Evolutionary conservation across 2,113 vertebrate genomes (phyloP).

Genomic region (Equus quagga): DNA sequence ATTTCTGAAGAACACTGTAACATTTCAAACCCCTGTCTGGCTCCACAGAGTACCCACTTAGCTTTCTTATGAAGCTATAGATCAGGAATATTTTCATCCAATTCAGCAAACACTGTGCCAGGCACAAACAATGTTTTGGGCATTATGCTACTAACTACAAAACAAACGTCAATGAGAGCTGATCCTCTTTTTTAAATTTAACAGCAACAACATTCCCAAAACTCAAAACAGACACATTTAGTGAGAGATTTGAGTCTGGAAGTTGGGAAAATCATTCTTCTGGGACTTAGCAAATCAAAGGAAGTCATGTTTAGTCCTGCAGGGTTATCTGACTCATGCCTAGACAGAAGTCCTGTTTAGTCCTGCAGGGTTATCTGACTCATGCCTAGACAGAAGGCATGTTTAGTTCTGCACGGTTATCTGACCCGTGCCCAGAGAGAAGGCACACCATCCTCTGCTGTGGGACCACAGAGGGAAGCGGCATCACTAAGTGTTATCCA

Average conservation of each 20-base stretch:
- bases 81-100: background rate
- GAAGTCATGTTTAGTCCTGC: background rate
- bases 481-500: background rate
- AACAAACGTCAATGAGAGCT: background rate
- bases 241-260: conserved; percentile 31
- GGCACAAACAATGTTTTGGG: background rate
- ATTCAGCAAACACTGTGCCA: background rate
- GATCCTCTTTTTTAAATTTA: background rate
- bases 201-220: conserved; percentile 34
- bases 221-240: conserved; percentile 63
- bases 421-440: background rate
- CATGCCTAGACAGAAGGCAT: background rate
- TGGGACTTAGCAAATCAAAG: background rate
- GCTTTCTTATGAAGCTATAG: background rate
- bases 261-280: background rate
- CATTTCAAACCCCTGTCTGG: background rate
- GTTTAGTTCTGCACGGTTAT: background rate
- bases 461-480: background rate
- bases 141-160: background rate
- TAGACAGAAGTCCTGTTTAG: background rate
- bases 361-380: background rate
- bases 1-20: background rate
- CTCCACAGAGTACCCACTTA: background rate
- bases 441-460: background rate
- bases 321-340: background rate